These are phyloP conservation scores for Sylvietta virens DNA, from an alignment of 2,113 vertebrate genomes.

Conservation along the genomic window DNA sequence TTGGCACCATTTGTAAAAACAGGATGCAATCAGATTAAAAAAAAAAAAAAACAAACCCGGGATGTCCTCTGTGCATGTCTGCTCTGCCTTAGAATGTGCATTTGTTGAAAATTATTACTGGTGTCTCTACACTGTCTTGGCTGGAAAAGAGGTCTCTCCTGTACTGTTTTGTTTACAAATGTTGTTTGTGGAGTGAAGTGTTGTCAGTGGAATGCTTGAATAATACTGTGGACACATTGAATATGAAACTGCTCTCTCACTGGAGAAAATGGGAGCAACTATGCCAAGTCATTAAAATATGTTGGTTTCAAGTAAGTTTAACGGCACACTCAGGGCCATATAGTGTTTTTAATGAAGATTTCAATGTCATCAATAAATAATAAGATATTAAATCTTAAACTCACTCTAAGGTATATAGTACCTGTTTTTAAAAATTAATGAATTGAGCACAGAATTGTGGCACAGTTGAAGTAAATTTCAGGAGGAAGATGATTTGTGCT, in stretches of 20 bases:
- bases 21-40: neutral
- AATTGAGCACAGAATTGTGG: neutral
- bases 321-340: neutral
- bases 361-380: neutral
- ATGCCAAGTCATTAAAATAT: neutral
- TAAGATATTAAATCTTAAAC: neutral
- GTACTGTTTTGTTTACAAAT: neutral
- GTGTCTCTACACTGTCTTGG: neutral
- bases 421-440: neutral
- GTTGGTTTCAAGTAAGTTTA: neutral
- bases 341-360: neutral
- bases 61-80: neutral
- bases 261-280: neutral
- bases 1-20: neutral
- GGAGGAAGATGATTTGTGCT: neutral
- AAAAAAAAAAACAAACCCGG: neutral
- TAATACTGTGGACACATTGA: neutral
- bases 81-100: neutral
- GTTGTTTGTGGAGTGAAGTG: neutral
- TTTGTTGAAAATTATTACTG: neutral
- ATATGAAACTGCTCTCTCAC: neutral
- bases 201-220: neutral
- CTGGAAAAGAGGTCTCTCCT: neutral
- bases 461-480: neutral
- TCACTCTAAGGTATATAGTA: neutral